Percentiles rank a stretch among this genome's conserved stretches.
Evolutionary conservation across 2,888 invertebrate genomes (phyloP).

Genomic region (Drosophila nigricruria): DNA sequence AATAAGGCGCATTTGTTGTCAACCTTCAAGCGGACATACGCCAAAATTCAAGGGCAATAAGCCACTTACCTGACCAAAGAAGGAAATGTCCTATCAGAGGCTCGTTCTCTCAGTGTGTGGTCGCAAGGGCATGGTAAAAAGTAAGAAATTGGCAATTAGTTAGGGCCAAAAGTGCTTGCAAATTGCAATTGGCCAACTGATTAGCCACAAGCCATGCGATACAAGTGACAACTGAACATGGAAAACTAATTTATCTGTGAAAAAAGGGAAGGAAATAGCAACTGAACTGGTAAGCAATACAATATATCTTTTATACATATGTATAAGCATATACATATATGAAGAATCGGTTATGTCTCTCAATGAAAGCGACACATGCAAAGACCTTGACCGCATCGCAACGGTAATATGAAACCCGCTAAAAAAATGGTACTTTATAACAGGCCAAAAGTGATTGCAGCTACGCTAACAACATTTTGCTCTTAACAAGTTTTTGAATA

Average conservation of each 20-base stretch:
- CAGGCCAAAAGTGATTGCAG: slow-evolving; percentile 54
- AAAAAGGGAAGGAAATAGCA: slow-evolving; percentile 64
- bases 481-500: slow-evolving; percentile 64
- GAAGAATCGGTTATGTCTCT: slow-evolving; percentile 23
- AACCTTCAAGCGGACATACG: slow-evolving; percentile 2
- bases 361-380: slow-evolving; percentile 55
- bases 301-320: not conserved
- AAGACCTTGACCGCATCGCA: slow-evolving; percentile 78
- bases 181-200: slow-evolving; percentile 52
- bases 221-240: slow-evolving; percentile 84
- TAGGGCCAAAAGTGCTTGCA: slow-evolving; percentile 63
- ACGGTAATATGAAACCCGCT: slow-evolving; percentile 78
- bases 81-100: slow-evolving; percentile 10
- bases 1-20: not conserved
- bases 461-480: slow-evolving; percentile 74
- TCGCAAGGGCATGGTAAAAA: slow-evolving; percentile 1
- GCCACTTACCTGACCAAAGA: slow-evolving; percentile 16
- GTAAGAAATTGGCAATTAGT: slow-evolving; percentile 54
- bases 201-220: slow-evolving; percentile 60
- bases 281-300: slow-evolving; percentile 16
- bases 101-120: not conserved
- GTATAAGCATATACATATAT: not conserved
- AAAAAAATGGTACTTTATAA: slow-evolving; percentile 55
- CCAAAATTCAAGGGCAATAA: slow-evolving; percentile 33
- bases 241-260: slow-evolving; percentile 84